phyloP scores from a whole-genome alignment of 2,797 vertebrate genomes.

The Alfaro cultratus region DNA sequence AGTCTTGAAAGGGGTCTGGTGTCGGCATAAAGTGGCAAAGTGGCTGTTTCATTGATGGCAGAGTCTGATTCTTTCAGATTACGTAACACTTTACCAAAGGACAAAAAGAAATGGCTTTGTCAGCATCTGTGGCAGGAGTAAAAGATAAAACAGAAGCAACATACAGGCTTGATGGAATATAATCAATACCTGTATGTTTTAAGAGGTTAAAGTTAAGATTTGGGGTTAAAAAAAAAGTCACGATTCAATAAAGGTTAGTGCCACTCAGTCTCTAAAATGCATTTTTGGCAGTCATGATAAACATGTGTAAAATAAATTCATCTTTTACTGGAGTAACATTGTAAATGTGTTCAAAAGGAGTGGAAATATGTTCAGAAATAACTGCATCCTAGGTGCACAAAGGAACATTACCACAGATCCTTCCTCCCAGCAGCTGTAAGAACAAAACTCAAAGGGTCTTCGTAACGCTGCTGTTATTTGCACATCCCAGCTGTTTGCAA shows the following conservation, averaged over 20 bases:
- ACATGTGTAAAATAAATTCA: background rate
- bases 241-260: background rate
- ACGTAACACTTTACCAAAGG: slow-evolving; percentile 12
- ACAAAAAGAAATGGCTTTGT: background rate
- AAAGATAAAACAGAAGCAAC: background rate
- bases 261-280: background rate
- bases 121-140: background rate
- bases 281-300: background rate
- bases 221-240: background rate
- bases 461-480: too few species aligned
- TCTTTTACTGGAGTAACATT: background rate
- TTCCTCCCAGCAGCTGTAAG: background rate
- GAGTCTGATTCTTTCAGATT: slow-evolving; percentile 31
- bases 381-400: background rate
- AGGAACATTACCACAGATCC: background rate
- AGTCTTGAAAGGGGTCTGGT: slow-evolving; percentile 16
- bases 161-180: slow-evolving; percentile 4
- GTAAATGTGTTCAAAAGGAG: background rate
- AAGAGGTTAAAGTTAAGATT: background rate
- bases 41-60: slow-evolving; percentile 18
- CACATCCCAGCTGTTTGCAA: too few species aligned
- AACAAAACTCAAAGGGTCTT: background rate
- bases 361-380: background rate
- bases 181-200: background rate
- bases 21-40: slow-evolving; percentile 24